Conservation (phyloP, 2,113 vertebrate genomes). For the Charadrius vociferus region DNA sequence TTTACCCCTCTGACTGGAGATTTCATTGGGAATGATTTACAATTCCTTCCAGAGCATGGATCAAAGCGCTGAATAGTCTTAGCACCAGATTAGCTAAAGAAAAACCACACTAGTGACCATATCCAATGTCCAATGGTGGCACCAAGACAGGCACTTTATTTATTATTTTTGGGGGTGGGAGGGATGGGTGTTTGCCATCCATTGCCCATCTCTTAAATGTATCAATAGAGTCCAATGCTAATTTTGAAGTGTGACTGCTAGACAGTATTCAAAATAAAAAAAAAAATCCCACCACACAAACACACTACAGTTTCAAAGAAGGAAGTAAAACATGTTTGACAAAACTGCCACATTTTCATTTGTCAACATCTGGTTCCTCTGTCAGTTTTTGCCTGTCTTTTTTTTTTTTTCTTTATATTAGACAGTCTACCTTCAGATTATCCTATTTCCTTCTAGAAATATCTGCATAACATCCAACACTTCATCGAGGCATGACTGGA, state of each 20-base stretch:
- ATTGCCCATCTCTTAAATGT: background rate
- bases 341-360: background rate
- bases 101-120: background rate
- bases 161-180: rapidly evolving
- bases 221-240: background rate
- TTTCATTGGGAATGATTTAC: background rate
- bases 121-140: background rate
- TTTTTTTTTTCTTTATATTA: background rate
- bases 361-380: background rate
- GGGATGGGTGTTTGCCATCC: background rate
- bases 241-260: background rate
- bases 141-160: background rate
- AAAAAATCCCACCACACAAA: background rate
- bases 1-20: background rate
- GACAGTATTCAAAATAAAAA: background rate
- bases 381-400: background rate
- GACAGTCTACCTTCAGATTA: background rate
- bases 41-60: background rate
- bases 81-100: background rate
- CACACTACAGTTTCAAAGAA: background rate
- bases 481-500: background rate
- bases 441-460: background rate
- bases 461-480: background rate
- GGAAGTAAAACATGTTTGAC: background rate
- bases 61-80: background rate